phyloP scores from a whole-genome alignment of 2,888 invertebrate genomes.

The Griposia aprilina region DNA sequence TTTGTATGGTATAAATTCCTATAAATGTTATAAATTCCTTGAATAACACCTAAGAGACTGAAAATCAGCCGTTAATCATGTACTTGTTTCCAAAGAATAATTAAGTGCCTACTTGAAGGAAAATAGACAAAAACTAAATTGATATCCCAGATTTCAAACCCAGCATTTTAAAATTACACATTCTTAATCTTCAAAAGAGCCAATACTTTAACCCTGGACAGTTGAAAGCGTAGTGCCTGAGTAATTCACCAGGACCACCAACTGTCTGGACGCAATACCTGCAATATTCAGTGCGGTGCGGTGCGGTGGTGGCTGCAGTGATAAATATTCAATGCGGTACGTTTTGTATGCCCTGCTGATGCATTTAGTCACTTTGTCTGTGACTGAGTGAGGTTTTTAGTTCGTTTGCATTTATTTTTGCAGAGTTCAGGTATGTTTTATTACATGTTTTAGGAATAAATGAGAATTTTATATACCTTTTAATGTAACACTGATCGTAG shows the following conservation, averaged over 20 bases:
- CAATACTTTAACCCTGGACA: constrained; percentile 26
- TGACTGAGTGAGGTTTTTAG: constrained; percentile 9
- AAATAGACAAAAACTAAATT: not conserved
- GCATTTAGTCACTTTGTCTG: constrained; percentile 49
- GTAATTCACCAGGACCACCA: constrained; percentile 45
- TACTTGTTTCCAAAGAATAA: too few relatives aligned
- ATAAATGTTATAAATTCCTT: too few relatives aligned
- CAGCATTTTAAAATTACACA: not conserved
- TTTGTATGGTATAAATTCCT: too few relatives aligned
- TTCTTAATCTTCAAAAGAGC: constrained; percentile 30
- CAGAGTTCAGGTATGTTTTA: too few relatives aligned
- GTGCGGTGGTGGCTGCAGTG: constrained; percentile 25
- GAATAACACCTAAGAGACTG: too few relatives aligned
- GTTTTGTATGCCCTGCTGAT: constrained; percentile 47
- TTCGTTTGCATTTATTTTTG: not conserved
- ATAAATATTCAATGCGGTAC: constrained; percentile 60
- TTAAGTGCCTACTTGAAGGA: too few relatives aligned
- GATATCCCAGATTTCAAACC: not conserved
- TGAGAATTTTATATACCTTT: not conserved
- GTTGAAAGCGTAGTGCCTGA: constrained; percentile 40
- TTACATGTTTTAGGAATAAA: not conserved
- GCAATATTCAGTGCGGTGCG: constrained; percentile 55
- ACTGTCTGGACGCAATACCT: constrained; percentile 43
- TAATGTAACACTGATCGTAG: not conserved
- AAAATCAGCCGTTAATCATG: too few relatives aligned